Evolutionary conservation across 1,140 invertebrate genomes (phyloP).

Genomic region (Chymomyza costata): DNA sequence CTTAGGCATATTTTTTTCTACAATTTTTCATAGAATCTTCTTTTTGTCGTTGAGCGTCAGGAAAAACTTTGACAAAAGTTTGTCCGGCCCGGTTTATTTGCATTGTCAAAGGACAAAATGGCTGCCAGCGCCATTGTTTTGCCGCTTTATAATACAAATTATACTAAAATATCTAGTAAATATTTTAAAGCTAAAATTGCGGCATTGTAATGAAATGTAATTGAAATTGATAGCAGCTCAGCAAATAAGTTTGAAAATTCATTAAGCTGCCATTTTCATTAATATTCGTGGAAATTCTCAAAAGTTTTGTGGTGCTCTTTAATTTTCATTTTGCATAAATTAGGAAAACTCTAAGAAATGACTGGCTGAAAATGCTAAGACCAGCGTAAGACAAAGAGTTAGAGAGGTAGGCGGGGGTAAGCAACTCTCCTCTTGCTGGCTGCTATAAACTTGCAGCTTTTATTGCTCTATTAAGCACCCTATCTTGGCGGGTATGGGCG

Average conservation of each 20-base stretch:
- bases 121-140: slow-evolving; percentile 40
- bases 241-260: slow-evolving; percentile 60
- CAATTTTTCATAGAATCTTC: too few relatives aligned
- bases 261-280: slow-evolving; percentile 59
- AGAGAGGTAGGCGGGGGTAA: too few relatives aligned
- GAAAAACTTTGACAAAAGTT: slow-evolving; percentile 47
- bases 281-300: slow-evolving; percentile 33
- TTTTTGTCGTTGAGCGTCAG: slow-evolving; percentile 3
- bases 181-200: slow-evolving; percentile 7
- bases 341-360: slow-evolving; percentile 43
- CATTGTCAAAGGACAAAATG: slow-evolving; percentile 37
- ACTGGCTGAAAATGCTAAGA: slow-evolving; percentile 36
- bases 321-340: slow-evolving; percentile 72
- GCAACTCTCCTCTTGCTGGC: too few relatives aligned
- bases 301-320: slow-evolving; percentile 47
- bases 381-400: slow-evolving; percentile 24
- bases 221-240: slow-evolving; percentile 49
- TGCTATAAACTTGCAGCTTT: slow-evolving; percentile 64
- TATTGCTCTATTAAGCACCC: slow-evolving; percentile 57
- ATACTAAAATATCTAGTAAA: slow-evolving; percentile 47
- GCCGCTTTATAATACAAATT: slow-evolving; percentile 47
- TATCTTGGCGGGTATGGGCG: slow-evolving; percentile 1
- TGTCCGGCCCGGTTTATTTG: slow-evolving; percentile 17
- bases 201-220: slow-evolving; percentile 33
- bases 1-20: slow-evolving; percentile 13